Conservation (phyloP, 2,113 vertebrate species). For the Typhlomys cinereus region DNA sequence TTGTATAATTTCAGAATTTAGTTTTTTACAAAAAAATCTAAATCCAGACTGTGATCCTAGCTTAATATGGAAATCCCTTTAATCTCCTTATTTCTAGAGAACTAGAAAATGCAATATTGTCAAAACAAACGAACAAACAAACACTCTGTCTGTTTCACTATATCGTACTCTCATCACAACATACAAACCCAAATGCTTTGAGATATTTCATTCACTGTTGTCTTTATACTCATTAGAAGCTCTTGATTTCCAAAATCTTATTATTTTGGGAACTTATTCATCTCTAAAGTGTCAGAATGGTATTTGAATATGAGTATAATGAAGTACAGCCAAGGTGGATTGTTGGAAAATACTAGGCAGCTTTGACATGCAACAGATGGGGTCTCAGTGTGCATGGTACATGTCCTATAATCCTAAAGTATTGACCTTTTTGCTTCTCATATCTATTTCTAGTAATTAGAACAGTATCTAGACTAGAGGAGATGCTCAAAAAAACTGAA, state of each 20-base stretch:
- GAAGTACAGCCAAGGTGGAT: not conserved
- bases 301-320: not conserved
- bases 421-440: not conserved
- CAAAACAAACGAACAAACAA: too few species aligned
- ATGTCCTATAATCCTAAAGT: not conserved
- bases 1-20: not conserved
- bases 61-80: not conserved
- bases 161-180: not conserved
- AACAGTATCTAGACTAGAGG: not conserved
- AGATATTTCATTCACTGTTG: not conserved
- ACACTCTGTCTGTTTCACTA: not conserved
- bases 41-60: not conserved
- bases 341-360: not conserved
- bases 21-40: not conserved
- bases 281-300: not conserved
- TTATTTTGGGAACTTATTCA: not conserved
- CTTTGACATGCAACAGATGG: not conserved
- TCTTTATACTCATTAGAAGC: not conserved
- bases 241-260: not conserved
- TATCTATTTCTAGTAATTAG: not conserved
- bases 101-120: not conserved
- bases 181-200: not conserved
- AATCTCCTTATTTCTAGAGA: not conserved
- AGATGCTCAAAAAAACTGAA: not conserved
- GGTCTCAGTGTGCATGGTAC: not conserved